Base-by-base conservation (phyloP, 2,113 vertebrate species). In the Sander vitreus region DNA sequence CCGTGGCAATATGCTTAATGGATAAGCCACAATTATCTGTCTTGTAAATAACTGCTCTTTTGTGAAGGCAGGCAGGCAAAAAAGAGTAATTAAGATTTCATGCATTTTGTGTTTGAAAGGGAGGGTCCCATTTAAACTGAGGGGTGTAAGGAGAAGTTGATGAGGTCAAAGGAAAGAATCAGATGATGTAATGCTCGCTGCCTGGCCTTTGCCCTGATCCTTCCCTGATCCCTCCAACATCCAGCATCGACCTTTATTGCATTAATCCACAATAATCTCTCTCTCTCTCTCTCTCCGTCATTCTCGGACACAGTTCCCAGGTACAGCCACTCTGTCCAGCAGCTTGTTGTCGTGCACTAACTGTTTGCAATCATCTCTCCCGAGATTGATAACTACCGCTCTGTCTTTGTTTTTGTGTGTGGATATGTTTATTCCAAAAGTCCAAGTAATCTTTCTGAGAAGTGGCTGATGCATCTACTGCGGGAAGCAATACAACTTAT, bases 181-280 rank as follows among this genome's bases (percentile, higher is more conserved):
- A 27, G 50, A 84, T 94, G 77, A 92, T 83, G 88, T 92, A 94
- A 94, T 73, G 47, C 60, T 47, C 21, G 53, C 27, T 57, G 79
- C 47, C 27, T 18, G 50, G 76, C 76, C 59, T 77, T 82, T 86
- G 39, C 68, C 76, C 83, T 92, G 78, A 93, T 91, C 91, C 87
- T 62, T 27, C 71, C 48, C 78, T 95, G 89, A 93, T 91, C 92
- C 88, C 53, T 81, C 69, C 54, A 85, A 85, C 80, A 93, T 93
- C 85, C 75, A 88, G 78, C 85, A 75, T 79, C 53, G 36, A 89
- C 88, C 79, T 90, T 84, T 84, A 85, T 68, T 76, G 78, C 87
- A 89, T 89, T 94, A 94, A 95, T 95, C 93, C 91, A 83, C 70
- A 79, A 73, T 93, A 94, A 95, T 94, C 94, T 92, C 84, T 83